Base-by-base conservation (phyloP, 1,140 invertebrate species). In the Thrips palmi region DNA sequence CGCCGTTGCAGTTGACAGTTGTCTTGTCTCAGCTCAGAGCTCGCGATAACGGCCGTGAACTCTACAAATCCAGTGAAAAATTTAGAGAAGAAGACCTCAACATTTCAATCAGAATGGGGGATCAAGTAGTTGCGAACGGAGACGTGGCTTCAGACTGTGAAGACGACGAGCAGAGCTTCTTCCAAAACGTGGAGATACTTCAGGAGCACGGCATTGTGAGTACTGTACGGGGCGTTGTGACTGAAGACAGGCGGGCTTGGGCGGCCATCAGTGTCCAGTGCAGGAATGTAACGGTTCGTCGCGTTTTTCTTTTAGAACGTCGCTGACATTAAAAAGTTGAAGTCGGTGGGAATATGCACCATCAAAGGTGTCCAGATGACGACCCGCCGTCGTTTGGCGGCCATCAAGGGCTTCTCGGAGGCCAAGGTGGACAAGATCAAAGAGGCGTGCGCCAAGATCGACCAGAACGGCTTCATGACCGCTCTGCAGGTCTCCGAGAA, bases 361-460 rank as follows among this genome's bases (percentile, higher is more conserved):
- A 68, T 85, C 18, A 77, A 75, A 63, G 81, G 81, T 5, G 61
- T 85, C 33, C 74, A 80, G 51, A 86, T 86, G 81, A 71, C 64
- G 4, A 83, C 78, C 11, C 70, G 66, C 45, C 80, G 77, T 51
- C 78, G 71, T 52, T 52, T 84, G 19, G 68, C 68, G 50, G 64
- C 61, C 42, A 77, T 83, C 29, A 80, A 80, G 64, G 79, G 78
- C 12, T 71, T 84, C 46, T 79, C 77, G 22, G 77, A 83, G 49
- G 71, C 68, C 4, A 84, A 84, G 59, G 77, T 85, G 41, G 76
- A 81, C 43, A 82, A 83, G 63, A 82, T 86, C 23, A 83, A 81
- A 58, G 80, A 84, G 62, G 74, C 72, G 20, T 66, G 68, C 55
- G 49, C 58, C 48, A 67, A 79, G 64, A 49, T 71, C 49, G 49